A percentile compares a stretch with the other conserved stretches of the same genome.
phyloP scores from a whole-genome alignment of 2,888 invertebrate genomes.

The Eudasyphora cyanicolor region DNA sequence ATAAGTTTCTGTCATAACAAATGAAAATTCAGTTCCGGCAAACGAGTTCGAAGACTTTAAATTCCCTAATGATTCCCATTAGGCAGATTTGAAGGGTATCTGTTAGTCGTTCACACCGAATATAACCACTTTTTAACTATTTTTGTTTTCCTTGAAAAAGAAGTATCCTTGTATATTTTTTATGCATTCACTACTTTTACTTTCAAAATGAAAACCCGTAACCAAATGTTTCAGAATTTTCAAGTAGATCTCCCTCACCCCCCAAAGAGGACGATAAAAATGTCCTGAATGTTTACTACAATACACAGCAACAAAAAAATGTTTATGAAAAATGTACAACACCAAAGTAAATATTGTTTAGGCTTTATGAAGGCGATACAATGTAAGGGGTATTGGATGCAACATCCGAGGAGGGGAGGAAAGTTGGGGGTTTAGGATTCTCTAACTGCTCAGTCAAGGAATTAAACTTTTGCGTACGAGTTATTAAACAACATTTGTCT shows the following conservation, averaged over 20 bases:
- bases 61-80: no score
- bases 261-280: no score
- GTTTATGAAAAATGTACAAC: neutral
- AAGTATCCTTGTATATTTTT: no score
- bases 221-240: constrained; percentile 5
- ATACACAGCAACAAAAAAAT: neutral
- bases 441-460: constrained; percentile 11
- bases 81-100: no score
- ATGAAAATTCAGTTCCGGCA: no score
- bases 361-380: neutral
- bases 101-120: no score
- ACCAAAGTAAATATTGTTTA: no score
- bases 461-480: neutral
- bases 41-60: no score
- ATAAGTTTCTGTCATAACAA: no score
- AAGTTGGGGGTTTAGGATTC: neutral
- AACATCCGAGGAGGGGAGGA: neutral
- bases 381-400: neutral
- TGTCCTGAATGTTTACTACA: neutral
- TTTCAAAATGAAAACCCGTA: neutral
- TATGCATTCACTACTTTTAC: constrained; percentile 15
- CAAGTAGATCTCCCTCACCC: neutral
- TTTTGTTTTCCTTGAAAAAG: no score
- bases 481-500: neutral
- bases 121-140: no score